These are phyloP conservation scores for Hydrolagus affinis DNA, from an alignment of 2,113 vertebrate species.

Conservation along the genomic window DNA sequence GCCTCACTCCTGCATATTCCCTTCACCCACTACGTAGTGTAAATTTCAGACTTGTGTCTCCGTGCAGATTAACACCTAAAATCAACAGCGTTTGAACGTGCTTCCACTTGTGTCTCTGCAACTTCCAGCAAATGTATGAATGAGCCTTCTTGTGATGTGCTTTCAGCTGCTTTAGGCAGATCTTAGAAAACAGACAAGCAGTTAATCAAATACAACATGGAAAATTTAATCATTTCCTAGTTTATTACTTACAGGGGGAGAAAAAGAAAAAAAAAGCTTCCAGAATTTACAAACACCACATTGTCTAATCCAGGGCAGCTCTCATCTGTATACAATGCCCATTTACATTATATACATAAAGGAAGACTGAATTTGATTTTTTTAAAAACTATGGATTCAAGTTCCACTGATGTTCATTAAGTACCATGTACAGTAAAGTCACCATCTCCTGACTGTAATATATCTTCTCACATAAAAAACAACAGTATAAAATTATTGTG, in stretches of 20 bases:
- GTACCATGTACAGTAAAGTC: slow-evolving; percentile 53
- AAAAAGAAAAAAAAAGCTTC: slow-evolving; percentile 43
- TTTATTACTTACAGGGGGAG: slow-evolving; percentile 80
- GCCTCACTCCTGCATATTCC: background rate
- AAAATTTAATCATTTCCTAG: slow-evolving; percentile 70
- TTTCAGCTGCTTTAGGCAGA: background rate
- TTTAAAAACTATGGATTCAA: slow-evolving; percentile 51
- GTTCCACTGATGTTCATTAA: slow-evolving; percentile 54
- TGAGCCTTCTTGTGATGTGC: too few relatives aligned
- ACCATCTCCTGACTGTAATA: slow-evolving; percentile 54
- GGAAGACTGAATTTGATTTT: slow-evolving; percentile 62
- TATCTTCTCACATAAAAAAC: slow-evolving; percentile 56
- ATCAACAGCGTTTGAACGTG: background rate
- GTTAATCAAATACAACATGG: slow-evolving; percentile 39
- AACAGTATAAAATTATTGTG: slow-evolving; percentile 59
- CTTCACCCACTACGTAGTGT: background rate
- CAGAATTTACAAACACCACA: slow-evolving; percentile 77
- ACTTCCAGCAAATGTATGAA: background rate
- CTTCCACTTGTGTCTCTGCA: background rate
- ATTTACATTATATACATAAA: slow-evolving; percentile 63
- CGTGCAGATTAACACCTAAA: background rate
- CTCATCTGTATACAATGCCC: slow-evolving; percentile 53
- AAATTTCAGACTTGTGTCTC: background rate
- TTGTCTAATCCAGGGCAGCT: slow-evolving; percentile 61
- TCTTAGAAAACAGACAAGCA: background rate